Evolutionary conservation across 2,113 vertebrate species (phyloP), one percentile per base, ranked within the genome.

Genomic region (Alouatta palliata): DNA sequence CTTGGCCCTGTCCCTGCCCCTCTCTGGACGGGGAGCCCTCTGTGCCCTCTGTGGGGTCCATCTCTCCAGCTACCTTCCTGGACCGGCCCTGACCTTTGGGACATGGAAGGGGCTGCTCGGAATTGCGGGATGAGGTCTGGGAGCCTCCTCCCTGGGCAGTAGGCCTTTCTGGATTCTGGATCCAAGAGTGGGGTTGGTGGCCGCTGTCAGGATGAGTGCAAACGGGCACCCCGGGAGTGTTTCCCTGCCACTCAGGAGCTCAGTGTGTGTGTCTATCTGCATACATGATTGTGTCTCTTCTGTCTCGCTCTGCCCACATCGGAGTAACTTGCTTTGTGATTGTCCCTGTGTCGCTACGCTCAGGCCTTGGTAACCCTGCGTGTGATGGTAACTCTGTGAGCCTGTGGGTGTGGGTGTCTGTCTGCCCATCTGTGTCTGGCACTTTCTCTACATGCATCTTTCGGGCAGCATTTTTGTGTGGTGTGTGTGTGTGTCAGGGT

Each of bases 1-100:
- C 95, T 97, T 96, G 75, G 32, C 43, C 64, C 30, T 45, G 91
- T 81, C 95, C 76, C 91, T 81, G 40, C 20, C 77, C 52, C 6
- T 58, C 76, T 86, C 17, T 25, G 20, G 13, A 8, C 8, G 8
- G 13, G 16, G 40, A 71, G 19, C 32, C 30, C 40, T 64, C n/a
- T 73, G 19, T 47, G 35, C 6, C 40, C 23, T 49, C 32, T 40
- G 8, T n/a, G 54, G 43, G 25, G 43, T 32, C 54, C 30, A 7
- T 20, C 21, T 56, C 86, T 86, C 54, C 11, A 19, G 76, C 8
- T 82, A 43, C 47, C n/a, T 79, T 70, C 61, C 17, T 43, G 81
- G 52, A n/a, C 32, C 75, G 68, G 54, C 30, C 27, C 40, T 27
- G 86, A 77, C 37, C 32, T 75, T 40, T 45, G 82, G 73, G 71